These are phyloP conservation scores for Escarpia spicata DNA, from an alignment of 2,888 invertebrate species.

Conservation along the genomic window DNA sequence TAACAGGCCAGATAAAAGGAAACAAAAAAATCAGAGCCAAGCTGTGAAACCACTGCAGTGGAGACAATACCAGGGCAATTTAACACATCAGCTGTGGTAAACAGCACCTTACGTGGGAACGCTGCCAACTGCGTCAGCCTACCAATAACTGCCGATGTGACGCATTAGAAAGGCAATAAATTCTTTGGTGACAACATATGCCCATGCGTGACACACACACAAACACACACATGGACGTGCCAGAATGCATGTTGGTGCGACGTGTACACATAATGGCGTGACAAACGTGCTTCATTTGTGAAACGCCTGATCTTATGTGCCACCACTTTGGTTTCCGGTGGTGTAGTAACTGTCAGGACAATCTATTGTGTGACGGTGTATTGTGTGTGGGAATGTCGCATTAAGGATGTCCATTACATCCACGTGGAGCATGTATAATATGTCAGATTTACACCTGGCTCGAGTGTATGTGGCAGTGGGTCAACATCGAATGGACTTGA, in stretches of 20 bases:
- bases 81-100: background rate
- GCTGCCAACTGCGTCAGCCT: background rate
- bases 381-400: background rate
- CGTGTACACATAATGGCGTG: background rate
- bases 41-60: background rate
- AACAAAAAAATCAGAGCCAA: background rate
- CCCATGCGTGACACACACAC: background rate
- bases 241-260: background rate
- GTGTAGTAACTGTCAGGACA: background rate
- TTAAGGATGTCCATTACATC: background rate
- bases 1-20: background rate
- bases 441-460: background rate
- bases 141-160: background rate
- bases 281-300: background rate
- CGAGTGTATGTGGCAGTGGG: background rate
- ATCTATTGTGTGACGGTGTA: background rate
- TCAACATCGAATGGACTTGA: background rate
- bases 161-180: background rate
- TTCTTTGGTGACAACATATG: background rate
- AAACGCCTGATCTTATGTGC: background rate
- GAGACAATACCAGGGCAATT: background rate
- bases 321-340: background rate
- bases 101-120: background rate
- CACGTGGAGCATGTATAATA: background rate
- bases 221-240: background rate